Percentiles rank a stretch among this genome's conserved stretches.
Conservation (phyloP, 2,888 invertebrate species). For the Nephrotoma appendiculata region DNA sequence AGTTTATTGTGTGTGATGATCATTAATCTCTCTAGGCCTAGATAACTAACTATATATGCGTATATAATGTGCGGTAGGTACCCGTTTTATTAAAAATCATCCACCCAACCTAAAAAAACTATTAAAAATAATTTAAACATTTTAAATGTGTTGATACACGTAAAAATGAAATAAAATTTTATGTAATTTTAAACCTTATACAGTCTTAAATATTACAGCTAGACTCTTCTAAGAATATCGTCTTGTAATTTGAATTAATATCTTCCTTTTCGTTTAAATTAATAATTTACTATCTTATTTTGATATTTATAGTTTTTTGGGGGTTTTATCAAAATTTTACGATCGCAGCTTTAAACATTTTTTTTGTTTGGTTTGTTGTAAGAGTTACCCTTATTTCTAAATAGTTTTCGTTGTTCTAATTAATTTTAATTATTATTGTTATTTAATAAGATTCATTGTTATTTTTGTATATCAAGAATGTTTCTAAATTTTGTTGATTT, state of each 20-base stretch:
- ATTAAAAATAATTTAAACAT: background rate
- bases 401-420: background rate
- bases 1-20: background rate
- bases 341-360: background rate
- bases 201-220: background rate
- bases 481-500: background rate
- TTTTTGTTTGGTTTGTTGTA: background rate
- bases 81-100: background rate
- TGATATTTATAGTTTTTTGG: background rate
- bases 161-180: background rate
- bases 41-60: no score
- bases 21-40: background rate
- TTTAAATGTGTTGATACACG: background rate
- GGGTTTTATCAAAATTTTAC: background rate
- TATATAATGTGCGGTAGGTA: background rate
- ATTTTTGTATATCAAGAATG: background rate
- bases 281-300: background rate
- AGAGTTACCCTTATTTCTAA: background rate
- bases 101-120: background rate
- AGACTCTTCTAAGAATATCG: background rate
- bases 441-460: background rate
- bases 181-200: background rate
- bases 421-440: background rate
- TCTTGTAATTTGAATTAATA: background rate
- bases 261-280: background rate